Evolutionary conservation across 2,113 vertebrate species (phyloP).

Genomic region (Paradisaea rubra): DNA sequence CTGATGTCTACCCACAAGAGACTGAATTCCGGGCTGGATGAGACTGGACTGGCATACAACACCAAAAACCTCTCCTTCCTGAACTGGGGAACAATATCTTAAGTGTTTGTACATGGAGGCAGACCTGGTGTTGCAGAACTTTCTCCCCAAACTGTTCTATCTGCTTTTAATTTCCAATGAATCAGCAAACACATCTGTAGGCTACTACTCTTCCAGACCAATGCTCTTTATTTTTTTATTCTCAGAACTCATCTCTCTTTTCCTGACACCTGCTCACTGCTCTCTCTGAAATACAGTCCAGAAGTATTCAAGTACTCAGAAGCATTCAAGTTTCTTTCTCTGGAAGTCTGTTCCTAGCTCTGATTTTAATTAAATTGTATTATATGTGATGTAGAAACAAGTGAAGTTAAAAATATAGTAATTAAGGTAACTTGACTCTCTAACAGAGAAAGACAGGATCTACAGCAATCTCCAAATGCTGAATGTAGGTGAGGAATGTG

Average conservation of each 20-base stretch:
- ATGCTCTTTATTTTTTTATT: neutral
- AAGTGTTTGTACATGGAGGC: slow-evolving; percentile 9
- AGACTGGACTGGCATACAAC: neutral
- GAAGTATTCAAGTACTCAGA: neutral
- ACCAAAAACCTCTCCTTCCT: slow-evolving; percentile 22
- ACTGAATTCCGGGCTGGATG: slow-evolving; percentile 12
- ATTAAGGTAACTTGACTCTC: neutral
- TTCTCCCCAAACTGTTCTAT: neutral
- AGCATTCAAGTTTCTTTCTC: neutral
- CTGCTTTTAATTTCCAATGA: slow-evolving; percentile 56
- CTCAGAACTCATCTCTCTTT: slow-evolving; percentile 30
- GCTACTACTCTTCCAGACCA: neutral
- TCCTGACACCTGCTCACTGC: slow-evolving; percentile 46
- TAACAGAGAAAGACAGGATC: neutral
- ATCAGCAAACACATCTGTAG: slow-evolving; percentile 6
- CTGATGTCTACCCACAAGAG: slow-evolving; percentile 59
- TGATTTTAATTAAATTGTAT: neutral
- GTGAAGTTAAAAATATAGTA: neutral
- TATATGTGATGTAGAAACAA: neutral
- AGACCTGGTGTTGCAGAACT: neutral
- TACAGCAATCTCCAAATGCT: neutral
- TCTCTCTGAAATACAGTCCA: slow-evolving; percentile 5
- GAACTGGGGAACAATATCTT: neutral
- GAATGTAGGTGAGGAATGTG: neutral
- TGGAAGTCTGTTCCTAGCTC: neutral